Conservation (phyloP, 2,888 invertebrate species). For the Tachina lurida region DNA sequence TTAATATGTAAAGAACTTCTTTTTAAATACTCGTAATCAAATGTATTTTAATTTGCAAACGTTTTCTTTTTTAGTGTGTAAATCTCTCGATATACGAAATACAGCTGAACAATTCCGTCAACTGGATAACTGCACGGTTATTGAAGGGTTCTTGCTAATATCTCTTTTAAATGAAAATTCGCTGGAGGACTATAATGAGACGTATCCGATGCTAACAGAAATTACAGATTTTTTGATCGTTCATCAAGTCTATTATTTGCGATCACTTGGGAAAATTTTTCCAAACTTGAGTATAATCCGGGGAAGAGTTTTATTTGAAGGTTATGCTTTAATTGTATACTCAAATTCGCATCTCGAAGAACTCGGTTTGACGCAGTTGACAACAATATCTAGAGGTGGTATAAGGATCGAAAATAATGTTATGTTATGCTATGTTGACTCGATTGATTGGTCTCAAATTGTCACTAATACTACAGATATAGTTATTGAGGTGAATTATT, state of each 20-base stretch:
- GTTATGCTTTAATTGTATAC: constrained; percentile 94
- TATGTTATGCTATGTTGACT: constrained; percentile 93
- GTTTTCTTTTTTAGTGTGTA: constrained; percentile 75
- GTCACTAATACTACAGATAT: constrained; percentile 83
- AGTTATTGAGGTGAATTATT: constrained; percentile 69
- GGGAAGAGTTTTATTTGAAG: constrained; percentile 91
- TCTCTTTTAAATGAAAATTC: constrained; percentile 86
- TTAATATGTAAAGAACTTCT: no score
- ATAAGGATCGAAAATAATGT: constrained; percentile 96
- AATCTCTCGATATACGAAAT: constrained; percentile 80
- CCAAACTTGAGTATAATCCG: constrained; percentile 97
- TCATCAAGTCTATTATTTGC: constrained; percentile 91
- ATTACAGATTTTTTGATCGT: constrained; percentile 95
- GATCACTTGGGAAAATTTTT: constrained; percentile 92
- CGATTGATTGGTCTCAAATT: constrained; percentile 95
- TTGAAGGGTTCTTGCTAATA: constrained; percentile 96
- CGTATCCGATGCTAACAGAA: constrained; percentile 93
- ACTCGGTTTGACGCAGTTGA: constrained; percentile 91
- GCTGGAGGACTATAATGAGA: constrained; percentile 84
- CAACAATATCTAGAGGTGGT: constrained; percentile 91
- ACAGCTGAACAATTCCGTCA: constrained; percentile 73
- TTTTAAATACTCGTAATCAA: background rate
- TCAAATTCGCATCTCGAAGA: constrained; percentile 90
- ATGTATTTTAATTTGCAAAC: background rate
- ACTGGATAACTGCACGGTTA: constrained; percentile 89